phyloP scores from a whole-genome alignment of 2,113 vertebrate genomes.

The Brienomyrus brachyistius region DNA sequence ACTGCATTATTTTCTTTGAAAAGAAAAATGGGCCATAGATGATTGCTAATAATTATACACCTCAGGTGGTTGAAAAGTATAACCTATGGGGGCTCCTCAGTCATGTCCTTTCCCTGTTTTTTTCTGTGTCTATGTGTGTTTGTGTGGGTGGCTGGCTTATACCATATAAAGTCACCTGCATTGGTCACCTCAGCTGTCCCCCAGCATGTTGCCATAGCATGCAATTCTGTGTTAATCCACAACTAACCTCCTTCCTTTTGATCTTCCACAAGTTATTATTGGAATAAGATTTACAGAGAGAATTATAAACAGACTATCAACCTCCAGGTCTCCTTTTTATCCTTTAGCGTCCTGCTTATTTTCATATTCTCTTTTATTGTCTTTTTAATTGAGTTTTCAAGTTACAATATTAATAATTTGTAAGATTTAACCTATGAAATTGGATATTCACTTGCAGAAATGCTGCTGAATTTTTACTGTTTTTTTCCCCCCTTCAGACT shows the following conservation, averaged over 20 bases:
- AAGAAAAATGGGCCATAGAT: background rate
- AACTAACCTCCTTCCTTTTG: background rate
- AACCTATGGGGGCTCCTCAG: background rate
- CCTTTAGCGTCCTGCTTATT: background rate
- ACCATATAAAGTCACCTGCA: background rate
- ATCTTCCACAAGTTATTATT: constrained; percentile 3
- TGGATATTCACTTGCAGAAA: background rate
- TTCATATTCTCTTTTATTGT: background rate
- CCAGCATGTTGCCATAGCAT: background rate
- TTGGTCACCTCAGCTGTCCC: background rate
- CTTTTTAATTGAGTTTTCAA: background rate
- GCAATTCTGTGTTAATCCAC: constrained; percentile 7
- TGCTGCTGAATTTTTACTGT: background rate
- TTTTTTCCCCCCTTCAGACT: background rate
- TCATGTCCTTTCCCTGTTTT: background rate
- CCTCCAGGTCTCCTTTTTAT: background rate
- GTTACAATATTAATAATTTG: background rate
- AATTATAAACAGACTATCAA: background rate
- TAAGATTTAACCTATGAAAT: background rate
- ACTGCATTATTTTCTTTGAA: background rate
- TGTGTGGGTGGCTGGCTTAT: background rate
- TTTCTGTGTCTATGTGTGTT: background rate
- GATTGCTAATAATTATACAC: background rate
- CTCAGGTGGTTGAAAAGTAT: background rate
- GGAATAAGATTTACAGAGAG: background rate